Percentiles rank a stretch among this genome's conserved stretches.
Conservation (phyloP, 2,113 vertebrate species). For the Thinocorus orbignyianus region DNA sequence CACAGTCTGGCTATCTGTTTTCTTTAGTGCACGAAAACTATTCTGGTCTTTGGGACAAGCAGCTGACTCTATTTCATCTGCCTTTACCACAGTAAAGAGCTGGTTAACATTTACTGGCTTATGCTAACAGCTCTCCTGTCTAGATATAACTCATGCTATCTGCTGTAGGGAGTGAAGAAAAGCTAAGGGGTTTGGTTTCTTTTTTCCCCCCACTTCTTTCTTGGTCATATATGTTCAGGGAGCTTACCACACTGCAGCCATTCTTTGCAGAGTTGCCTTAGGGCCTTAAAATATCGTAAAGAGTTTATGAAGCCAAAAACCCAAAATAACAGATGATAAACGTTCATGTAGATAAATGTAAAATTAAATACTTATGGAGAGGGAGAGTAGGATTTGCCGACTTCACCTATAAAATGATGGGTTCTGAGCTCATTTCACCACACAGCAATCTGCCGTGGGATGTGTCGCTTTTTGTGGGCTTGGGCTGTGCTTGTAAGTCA, state of each 20-base stretch:
- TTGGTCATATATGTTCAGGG: background rate
- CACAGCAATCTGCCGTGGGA: background rate
- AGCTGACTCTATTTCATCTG: background rate
- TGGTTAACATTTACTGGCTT: background rate
- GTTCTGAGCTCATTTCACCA: background rate
- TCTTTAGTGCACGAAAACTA: background rate
- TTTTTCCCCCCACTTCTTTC: background rate
- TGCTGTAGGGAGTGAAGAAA: background rate
- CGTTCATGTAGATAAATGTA: background rate
- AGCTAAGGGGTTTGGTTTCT: rapidly evolving
- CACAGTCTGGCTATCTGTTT: background rate
- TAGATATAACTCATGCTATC: background rate
- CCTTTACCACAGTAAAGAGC: background rate
- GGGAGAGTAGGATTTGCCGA: background rate
- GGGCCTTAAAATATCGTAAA: background rate
- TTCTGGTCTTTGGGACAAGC: background rate
- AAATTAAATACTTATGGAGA: background rate
- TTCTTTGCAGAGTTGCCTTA: background rate
- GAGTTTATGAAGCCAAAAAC: background rate
- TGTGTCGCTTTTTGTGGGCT: background rate
- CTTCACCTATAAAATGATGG: background rate
- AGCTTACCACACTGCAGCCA: background rate
- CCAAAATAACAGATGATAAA: background rate
- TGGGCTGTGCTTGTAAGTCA: background rate
- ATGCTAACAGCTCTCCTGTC: background rate